Evolutionary conservation across 2,888 invertebrate genomes (phyloP).

Genomic region (Clepsis dumicolana): DNA sequence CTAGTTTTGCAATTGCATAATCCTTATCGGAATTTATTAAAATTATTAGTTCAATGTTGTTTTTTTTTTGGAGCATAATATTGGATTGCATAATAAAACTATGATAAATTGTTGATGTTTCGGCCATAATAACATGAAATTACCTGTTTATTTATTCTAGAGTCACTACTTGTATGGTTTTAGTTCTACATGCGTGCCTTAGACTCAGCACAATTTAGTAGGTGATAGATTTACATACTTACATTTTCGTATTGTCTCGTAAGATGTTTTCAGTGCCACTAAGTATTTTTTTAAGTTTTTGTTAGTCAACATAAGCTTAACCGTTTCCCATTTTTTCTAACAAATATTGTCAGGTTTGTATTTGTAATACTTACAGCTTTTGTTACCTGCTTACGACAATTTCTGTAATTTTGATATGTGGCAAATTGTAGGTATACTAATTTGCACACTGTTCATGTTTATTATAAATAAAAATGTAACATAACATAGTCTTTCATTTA

Average conservation of each 20-base stretch:
- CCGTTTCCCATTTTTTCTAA: conserved; percentile 63
- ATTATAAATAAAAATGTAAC: conserved; percentile 77
- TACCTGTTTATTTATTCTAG: conserved; percentile 36
- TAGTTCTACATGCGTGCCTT: conserved; percentile 64
- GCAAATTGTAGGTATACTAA: conserved; percentile 72
- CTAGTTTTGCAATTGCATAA: conserved; percentile 29
- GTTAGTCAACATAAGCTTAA: conserved; percentile 74
- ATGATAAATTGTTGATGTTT: conserved; percentile 30
- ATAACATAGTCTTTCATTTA: conserved; percentile 45
- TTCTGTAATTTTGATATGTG: conserved; percentile 58
- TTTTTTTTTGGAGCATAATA: conserved; percentile 49
- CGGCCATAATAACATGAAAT: conserved; percentile 32
- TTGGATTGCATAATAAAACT: conserved; percentile 42
- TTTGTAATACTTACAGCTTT: conserved; percentile 58
- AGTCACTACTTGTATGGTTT: conserved; percentile 37
- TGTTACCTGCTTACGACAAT: conserved; percentile 51
- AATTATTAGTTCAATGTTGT: conserved; percentile 40
- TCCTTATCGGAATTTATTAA: conserved; percentile 43
- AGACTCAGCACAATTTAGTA: conserved; percentile 69
- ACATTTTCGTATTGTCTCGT: conserved; percentile 51
- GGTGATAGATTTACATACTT: conserved; percentile 55
- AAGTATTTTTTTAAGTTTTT: conserved; percentile 56
- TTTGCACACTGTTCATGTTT: conserved; percentile 84
- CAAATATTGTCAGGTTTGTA: conserved; percentile 58
- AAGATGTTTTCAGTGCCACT: conserved; percentile 74